Evolutionary conservation across 2,797 vertebrate species (phyloP).

Genomic region (Lates japonicus): DNA sequence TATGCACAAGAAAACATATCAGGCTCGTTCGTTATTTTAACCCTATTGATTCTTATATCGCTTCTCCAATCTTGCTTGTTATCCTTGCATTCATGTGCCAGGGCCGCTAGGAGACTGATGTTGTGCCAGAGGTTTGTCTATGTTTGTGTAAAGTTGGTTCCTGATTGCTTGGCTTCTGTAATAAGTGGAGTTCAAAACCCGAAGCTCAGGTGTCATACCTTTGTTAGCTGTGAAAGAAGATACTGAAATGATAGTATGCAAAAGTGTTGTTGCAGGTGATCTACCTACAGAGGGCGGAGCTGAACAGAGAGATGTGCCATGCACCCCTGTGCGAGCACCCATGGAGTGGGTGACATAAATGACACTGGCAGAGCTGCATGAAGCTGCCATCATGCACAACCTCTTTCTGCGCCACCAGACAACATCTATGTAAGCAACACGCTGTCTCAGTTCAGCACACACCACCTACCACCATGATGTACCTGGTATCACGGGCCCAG

Average conservation of each 20-base stretch:
- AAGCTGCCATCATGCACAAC: conserved; percentile 94
- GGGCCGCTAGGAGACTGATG: conserved; percentile 7
- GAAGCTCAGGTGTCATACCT: conserved; percentile 5
- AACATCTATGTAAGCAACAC: conserved; percentile 89
- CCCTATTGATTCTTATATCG: conserved; percentile 27
- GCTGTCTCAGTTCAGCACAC: conserved; percentile 2
- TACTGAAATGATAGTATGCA: not conserved
- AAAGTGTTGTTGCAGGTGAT: conserved; percentile 84
- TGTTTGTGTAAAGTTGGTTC: conserved; percentile 46
- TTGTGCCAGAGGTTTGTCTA: conserved; percentile 26
- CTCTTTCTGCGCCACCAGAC: conserved; percentile 90
- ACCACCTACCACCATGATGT: not conserved
- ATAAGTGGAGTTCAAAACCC: not conserved
- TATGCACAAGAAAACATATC: conserved; percentile 33
- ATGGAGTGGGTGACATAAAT: conserved; percentile 93
- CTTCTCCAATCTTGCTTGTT: conserved; percentile 19
- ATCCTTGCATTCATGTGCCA: conserved; percentile 6
- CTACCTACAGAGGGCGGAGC: conserved; percentile 79
- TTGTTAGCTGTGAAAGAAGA: conserved; percentile 11
- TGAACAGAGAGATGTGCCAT: conserved; percentile 88
- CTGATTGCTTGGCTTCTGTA: not conserved
- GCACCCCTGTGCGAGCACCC: conserved; percentile 89
- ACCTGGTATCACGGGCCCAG: not conserved
- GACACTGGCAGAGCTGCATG: conserved; percentile 90
- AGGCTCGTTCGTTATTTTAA: conserved; percentile 13